A percentile compares a stretch with the other conserved stretches of the same genome.
These are phyloP conservation scores for Tragelaphus scriptus DNA, from an alignment of 2,113 vertebrate genomes.

Conservation along the genomic window DNA sequence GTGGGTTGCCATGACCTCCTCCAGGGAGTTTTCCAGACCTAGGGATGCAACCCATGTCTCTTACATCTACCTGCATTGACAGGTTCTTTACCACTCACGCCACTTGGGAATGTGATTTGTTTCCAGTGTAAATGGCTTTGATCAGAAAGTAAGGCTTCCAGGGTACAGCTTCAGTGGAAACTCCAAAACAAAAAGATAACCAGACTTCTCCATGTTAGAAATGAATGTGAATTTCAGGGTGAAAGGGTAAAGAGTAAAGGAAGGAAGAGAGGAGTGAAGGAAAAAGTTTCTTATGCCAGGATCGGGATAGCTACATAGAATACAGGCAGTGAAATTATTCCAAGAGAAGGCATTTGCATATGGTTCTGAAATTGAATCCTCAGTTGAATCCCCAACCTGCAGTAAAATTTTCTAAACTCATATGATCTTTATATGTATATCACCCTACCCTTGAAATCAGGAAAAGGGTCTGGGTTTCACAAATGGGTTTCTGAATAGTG, in stretches of 20 bases:
- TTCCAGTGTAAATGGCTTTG: background rate
- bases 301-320: background rate
- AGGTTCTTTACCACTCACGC: background rate
- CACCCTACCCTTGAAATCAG: background rate
- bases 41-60: background rate
- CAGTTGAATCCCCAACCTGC: background rate
- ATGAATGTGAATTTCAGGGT: background rate
- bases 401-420: background rate
- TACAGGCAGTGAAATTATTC: background rate
- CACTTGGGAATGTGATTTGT: background rate
- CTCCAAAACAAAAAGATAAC: background rate
- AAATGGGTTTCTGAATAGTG: background rate
- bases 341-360: background rate
- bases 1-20: background rate
- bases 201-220: background rate
- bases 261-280: background rate
- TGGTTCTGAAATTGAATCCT: background rate
- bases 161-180: background rate
- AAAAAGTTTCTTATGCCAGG: background rate
- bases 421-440: background rate
- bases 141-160: background rate
- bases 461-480: background rate
- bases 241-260: background rate
- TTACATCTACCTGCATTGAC: background rate
- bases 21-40: background rate